These are phyloP conservation scores for Arrhopalites spinosus DNA, from an alignment of 2,888 invertebrate species.

Conservation along the genomic window DNA sequence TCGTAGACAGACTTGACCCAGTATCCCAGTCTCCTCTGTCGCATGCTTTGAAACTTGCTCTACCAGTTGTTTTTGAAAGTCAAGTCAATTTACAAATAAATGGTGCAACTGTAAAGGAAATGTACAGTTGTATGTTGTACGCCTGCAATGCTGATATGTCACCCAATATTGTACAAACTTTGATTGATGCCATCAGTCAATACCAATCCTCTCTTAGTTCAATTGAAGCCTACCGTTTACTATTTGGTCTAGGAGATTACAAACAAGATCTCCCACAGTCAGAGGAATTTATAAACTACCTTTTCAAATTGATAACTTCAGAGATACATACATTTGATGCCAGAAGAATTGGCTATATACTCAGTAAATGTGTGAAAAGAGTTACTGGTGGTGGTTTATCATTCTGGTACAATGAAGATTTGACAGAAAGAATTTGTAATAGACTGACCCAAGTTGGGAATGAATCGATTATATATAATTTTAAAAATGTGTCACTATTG, in stretches of 20 bases:
- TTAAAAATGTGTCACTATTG: constrained; percentile 63
- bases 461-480: constrained; percentile 58
- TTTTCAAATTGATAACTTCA: constrained; percentile 35
- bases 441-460: constrained; percentile 13
- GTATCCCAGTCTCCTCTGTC: constrained; percentile 62
- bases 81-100: constrained; percentile 67
- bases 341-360: constrained; percentile 63
- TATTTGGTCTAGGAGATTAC: constrained; percentile 66
- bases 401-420: constrained; percentile 67
- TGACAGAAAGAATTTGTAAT: constrained; percentile 65
- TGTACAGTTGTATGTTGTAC: constrained; percentile 66
- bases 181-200: constrained; percentile 62
- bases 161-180: constrained; percentile 63
- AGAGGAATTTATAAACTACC: constrained; percentile 33
- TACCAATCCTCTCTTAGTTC: constrained; percentile 59
- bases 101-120: constrained; percentile 62
- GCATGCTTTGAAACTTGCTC: constrained; percentile 68
- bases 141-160: constrained; percentile 63
- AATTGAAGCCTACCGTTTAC: constrained; percentile 63
- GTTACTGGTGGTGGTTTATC: constrained; percentile 59
- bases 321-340: constrained; percentile 61
- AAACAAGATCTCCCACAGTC: constrained; percentile 58
- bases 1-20: constrained; percentile 60
- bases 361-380: constrained; percentile 63
- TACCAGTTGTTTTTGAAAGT: constrained; percentile 71